Evolutionary conservation across 2,113 vertebrate genomes (phyloP).

Genomic region (Stegastes partitus): DNA sequence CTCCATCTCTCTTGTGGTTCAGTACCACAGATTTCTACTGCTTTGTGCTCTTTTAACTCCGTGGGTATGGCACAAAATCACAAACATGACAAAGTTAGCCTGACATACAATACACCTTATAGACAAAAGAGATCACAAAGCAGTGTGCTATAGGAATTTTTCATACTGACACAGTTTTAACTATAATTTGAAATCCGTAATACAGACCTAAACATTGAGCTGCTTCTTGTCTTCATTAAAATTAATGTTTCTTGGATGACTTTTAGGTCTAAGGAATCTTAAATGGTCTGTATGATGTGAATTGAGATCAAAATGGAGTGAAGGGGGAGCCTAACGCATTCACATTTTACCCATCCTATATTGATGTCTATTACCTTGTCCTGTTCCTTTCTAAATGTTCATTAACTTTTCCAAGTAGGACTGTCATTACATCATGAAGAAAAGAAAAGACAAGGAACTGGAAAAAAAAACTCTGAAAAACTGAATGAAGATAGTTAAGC

Average conservation of each 20-base stretch:
- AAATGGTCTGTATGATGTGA: neutral
- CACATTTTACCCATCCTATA: neutral
- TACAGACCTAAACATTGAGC: neutral
- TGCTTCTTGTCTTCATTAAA: neutral
- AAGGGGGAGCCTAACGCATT: neutral
- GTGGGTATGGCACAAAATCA: no score
- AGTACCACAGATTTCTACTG: neutral
- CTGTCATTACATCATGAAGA: slow-evolving; percentile 11
- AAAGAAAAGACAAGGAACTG: neutral
- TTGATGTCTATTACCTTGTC: neutral
- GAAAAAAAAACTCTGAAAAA: neutral
- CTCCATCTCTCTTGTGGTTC: neutral
- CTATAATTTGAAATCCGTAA: neutral
- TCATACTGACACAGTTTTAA: neutral
- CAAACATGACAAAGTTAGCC: no score
- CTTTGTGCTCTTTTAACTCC: neutral
- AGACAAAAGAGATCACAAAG: no score
- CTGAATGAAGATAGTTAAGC: slow-evolving; percentile 32
- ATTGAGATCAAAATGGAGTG: neutral
- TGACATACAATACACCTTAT: no score
- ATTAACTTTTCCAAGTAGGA: neutral
- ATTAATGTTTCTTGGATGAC: neutral
- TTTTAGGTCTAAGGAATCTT: neutral
- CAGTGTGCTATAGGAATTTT: neutral
- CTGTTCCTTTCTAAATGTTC: neutral